These are phyloP conservation scores for Trissolcus basalis DNA, from an alignment of 1,140 invertebrate species.

Conservation along the genomic window DNA sequence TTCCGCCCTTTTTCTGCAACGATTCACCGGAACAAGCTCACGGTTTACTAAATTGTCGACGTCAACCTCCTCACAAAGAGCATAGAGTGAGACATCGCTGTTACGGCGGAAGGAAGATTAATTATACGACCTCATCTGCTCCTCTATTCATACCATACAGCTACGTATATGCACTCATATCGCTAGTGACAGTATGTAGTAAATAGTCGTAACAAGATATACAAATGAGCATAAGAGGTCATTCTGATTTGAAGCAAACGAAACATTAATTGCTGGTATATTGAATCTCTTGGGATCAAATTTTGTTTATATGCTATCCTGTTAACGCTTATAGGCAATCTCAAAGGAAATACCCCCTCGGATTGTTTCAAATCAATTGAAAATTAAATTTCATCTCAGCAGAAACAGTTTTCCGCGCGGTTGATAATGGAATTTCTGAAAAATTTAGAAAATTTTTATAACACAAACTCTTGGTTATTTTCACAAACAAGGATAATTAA, in stretches of 20 bases:
- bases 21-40: conserved; percentile 40
- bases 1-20: conserved; percentile 49
- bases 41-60: conserved; percentile 58
- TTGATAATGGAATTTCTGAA: too few relatives aligned
- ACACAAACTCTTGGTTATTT: too few relatives aligned
- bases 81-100: conserved; percentile 52
- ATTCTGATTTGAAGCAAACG: conserved; percentile 50
- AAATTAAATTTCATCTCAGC: too few relatives aligned
- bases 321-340: too few relatives aligned
- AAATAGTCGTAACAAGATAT: conserved; percentile 59
- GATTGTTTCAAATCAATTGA: too few relatives aligned
- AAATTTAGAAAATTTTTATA: too few relatives aligned
- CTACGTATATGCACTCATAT: conserved; percentile 53
- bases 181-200: conserved; percentile 52
- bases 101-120: conserved; percentile 59
- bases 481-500: too few relatives aligned
- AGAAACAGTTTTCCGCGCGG: too few relatives aligned
- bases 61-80: conserved; percentile 56
- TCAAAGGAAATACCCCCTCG: too few relatives aligned
- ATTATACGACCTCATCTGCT: conserved; percentile 61
- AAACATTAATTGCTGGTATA: conserved; percentile 46
- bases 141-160: conserved; percentile 54
- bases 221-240: conserved; percentile 57
- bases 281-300: too few relatives aligned
- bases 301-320: too few relatives aligned